These are phyloP conservation scores for Rhorus exstirpatorius DNA, from an alignment of 2,888 invertebrate genomes.

Conservation along the genomic window DNA sequence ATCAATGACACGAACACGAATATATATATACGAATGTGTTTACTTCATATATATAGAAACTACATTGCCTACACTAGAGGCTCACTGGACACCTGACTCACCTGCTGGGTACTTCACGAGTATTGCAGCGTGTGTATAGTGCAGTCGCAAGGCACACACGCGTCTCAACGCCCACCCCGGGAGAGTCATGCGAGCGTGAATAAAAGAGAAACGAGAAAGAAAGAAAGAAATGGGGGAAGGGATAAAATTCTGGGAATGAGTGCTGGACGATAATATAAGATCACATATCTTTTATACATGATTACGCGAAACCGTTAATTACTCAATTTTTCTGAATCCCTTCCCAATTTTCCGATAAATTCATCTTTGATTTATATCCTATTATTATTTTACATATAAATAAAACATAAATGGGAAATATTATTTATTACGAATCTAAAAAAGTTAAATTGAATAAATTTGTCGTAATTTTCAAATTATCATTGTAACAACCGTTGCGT, in stretches of 20 bases:
- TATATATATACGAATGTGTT: slow-evolving; percentile 19
- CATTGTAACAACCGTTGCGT: background rate
- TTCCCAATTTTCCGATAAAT: background rate
- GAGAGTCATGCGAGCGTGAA: slow-evolving; percentile 42
- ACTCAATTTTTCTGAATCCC: no score
- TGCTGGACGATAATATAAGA: background rate
- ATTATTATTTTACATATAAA: no score
- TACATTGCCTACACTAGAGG: no score
- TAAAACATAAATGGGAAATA: no score
- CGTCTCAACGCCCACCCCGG: slow-evolving; percentile 57
- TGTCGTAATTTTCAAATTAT: no score
- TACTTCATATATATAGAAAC: slow-evolving; percentile 6
- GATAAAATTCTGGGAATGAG: slow-evolving; percentile 7
- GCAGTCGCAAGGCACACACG: slow-evolving; percentile 38
- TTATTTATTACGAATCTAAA: no score
- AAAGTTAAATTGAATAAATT: no score
- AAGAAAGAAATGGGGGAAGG: background rate
- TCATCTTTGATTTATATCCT: no score
- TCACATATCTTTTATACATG: slow-evolving; percentile 3
- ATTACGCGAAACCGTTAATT: slow-evolving; percentile 15
- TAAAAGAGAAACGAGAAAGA: slow-evolving; percentile 35
- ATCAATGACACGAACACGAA: slow-evolving; percentile 52
- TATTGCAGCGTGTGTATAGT: slow-evolving; percentile 17
- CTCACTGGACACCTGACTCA: slow-evolving; percentile 67
- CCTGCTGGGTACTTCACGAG: slow-evolving; percentile 17